Evolutionary conservation across 2,113 vertebrate species (phyloP), one percentile per base, ranked within the genome.

Genomic region (Psammodynastes pulverulentus): DNA sequence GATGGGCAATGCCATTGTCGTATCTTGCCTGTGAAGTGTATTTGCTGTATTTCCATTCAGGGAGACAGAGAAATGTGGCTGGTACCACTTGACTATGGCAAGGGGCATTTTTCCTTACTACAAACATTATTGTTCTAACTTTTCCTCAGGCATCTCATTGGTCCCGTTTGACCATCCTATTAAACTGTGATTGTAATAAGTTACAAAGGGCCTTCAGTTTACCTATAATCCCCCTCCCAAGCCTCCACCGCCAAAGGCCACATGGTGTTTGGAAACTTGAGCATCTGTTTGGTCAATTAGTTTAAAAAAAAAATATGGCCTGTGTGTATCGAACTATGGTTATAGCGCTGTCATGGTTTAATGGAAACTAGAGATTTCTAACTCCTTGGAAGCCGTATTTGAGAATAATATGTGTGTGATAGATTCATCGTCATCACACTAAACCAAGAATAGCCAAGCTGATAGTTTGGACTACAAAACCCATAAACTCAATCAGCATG

Each of bases 91-190:
- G 3, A 6, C 7, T 5, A n/a, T 39, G 13, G 84, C 3, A 48
- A 62, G 56, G 88, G 53, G 19, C 26, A 48, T 0, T 54, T 87
- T 3, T 0, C 0, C 1, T 72, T 89, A 46, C 87, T 85, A 19
- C 21, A 52, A 85, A n/a, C 12, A 49, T 8, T 84, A 19, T 52
- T 23, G 1, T 2, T 92, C 12, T 17, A 88, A 95, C 95, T 95
- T 95, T 95, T 91, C 48, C 93, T 67, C 89, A 0, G 92, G 86
- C 15, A 21, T 39, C 8, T 67, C 46, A 58, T 45, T 34, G 9
- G 84, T 5, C 52, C 9, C 19, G 24, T 43, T 34, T 86, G 43
- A 12, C n/a, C 84, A 49, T 54, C 39, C 17, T 62, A 51, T 34
- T 90, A 79, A 90, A 90, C 62, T 34, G 24, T 89, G 49, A 56